Base-by-base conservation (phyloP, 2,888 invertebrate species). In the Cyclophora punctaria region DNA sequence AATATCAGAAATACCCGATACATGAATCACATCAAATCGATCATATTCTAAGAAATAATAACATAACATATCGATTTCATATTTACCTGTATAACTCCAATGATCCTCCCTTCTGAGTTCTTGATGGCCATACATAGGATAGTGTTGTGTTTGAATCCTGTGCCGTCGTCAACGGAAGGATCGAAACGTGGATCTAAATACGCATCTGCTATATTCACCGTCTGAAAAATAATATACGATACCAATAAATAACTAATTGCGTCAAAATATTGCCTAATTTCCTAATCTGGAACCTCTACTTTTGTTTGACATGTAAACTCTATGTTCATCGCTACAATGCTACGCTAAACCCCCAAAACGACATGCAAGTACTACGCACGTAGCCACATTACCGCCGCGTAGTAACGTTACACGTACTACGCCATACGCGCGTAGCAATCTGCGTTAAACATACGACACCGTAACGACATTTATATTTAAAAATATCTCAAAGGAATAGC, bases 81-180 rank as follows among this genome's bases (percentile, higher is more conserved):
- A 33, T 66, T 75, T 70, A 91, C 91, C 85, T 94, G 93, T 75
- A 96, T 96, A 48, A 98, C 97, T 50, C 98, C 98, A 70, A 98
- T 96, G 63, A 98, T 97, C 75, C 95, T 93, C 48, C 95, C 95
- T 59, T 94, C 92, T 1, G 97, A 96, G 83, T 97, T 98, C 85
- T 96, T 97, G 71, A 98, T 97, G 48, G 98, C 96, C 97, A 98
- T 97, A 79, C 98, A 98, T 37, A 98, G 91, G 63, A 98, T 95
- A 58, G 95, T 95, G 74, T 93, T 93, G 87, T 98, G 98, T 67
- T 92, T 92, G 88, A 97, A 98, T 55, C 91, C 92, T 43, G 92
- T 92, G 48, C 92, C 93, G 44, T 95, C 94, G 79, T 98, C 98
- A 45, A 96, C 96, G 41, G 93, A 92, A 1, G 93, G 90, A 85